These are phyloP conservation scores for Paramormyrops hopkinsi DNA, from an alignment of 2,797 vertebrate genomes.

Conservation along the genomic window DNA sequence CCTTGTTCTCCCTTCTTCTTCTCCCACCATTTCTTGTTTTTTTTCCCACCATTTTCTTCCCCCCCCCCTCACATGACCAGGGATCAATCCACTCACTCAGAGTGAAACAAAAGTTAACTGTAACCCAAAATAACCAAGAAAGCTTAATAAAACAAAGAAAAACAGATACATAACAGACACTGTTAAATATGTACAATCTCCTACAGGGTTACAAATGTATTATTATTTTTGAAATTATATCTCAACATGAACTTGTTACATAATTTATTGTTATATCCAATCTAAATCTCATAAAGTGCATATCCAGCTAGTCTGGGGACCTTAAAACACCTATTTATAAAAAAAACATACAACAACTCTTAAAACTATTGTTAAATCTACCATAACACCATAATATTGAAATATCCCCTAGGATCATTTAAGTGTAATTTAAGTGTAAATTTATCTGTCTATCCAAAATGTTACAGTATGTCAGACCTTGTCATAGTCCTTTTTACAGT, in stretches of 20 bases:
- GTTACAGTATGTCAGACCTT: background rate
- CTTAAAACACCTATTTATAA: background rate
- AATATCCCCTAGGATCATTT: background rate
- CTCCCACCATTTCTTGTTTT: too few relatives aligned
- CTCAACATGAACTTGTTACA: background rate
- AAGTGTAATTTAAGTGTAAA: background rate
- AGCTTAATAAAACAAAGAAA: too few relatives aligned
- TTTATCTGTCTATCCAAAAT: background rate
- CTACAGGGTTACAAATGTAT: background rate
- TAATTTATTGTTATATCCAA: background rate
- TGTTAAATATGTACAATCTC: too few relatives aligned
- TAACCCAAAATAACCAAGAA: too few relatives aligned
- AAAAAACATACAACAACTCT: background rate
- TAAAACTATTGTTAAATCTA: background rate
- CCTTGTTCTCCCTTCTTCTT: too few relatives aligned
- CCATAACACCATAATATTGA: background rate
- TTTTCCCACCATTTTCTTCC: too few relatives aligned
- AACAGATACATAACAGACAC: too few relatives aligned
- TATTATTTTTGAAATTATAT: background rate
- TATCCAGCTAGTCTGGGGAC: background rate
- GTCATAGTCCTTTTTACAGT: background rate
- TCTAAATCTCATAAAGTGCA: background rate
- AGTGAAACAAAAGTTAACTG: too few relatives aligned
- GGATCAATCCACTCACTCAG: too few relatives aligned
- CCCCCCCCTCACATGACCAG: too few relatives aligned